Percentiles rank a stretch among this genome's conserved stretches.
These are phyloP conservation scores for Cheilosia vulpina DNA, from an alignment of 2,888 invertebrate species.

Conservation along the genomic window DNA sequence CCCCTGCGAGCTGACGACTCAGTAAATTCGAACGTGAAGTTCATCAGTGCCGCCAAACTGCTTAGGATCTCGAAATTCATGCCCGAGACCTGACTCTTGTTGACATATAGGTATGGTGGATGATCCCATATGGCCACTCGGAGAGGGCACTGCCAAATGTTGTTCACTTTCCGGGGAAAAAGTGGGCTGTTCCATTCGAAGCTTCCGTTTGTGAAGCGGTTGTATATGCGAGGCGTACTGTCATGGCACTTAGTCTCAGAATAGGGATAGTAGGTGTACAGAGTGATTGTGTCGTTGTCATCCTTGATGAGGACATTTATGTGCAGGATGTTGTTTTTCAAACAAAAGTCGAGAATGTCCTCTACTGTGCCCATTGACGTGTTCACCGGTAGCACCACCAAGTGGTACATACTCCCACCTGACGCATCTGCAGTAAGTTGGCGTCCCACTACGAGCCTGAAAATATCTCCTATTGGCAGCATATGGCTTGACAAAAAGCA, in stretches of 20 bases:
- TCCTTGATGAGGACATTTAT: not conserved
- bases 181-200: not conserved
- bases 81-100: not conserved
- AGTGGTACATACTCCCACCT: not conserved
- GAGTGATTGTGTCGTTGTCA: not conserved
- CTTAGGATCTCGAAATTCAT: not conserved
- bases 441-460: not conserved
- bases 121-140: not conserved
- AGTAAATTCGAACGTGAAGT: not conserved
- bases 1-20: fast-evolving
- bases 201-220: not conserved
- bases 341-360: not conserved
- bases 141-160: not conserved
- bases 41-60: not conserved
- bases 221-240: not conserved
- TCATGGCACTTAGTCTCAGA: not conserved
- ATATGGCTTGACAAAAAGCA: not conserved
- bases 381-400: not conserved
- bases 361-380: not conserved
- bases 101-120: not conserved
- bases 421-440: not conserved
- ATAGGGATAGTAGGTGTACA: not conserved
- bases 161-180: not conserved
- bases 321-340: not conserved
- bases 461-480: not conserved